Evolutionary conservation across 2,797 vertebrate genomes (phyloP), one percentile per base, ranked within the genome.

Genomic region (Lepus townsendii): DNA sequence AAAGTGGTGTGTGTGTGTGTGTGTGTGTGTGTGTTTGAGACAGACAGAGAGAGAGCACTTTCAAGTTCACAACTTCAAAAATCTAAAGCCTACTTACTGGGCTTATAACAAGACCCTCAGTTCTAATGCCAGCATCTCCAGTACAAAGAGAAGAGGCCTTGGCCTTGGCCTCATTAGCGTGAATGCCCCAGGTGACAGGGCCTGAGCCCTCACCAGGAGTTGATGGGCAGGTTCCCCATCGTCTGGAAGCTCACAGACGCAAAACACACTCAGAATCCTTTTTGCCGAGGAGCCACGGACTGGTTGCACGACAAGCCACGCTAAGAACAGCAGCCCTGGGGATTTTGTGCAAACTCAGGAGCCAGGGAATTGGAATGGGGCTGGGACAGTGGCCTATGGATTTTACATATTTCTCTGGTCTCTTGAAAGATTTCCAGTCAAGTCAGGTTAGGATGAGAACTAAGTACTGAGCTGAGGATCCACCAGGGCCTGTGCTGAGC

Each of bases 361-460:
- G 62, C 26, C 14, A 5, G 38, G 26, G 22, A 19, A 11, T 26
- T 65, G 30, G 82, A 22, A n/a, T 27, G 11, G 92, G 63, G 50
- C 24, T 78, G 50, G 79, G 35, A n/a, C 5, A 2, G 30, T 52
- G 80, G 85, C 30, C 84, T 72, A 27, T 7, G 32, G 30, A 20
- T 12, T 26, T 71, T 77, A 38, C 22, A 3, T 62, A 24, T 50
- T 42, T 68, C 78, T 88, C 90, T 65, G 32, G 77, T 47, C 69
- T 82, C 88, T 62, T 80, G 24, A 84, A 91, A 84, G 63, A 93
- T 90, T 82, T 54, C 35, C 75, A 68, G 65, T 11, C 77, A 68
- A 88, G 78, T 71, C 42, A 88, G 87, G 82, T 75, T 27, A 87
- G 62, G 65, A 52, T 38, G 87, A 96, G 38, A 78, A 78, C 12